These are phyloP conservation scores for Maconellicoccus hirsutus DNA, from an alignment of 1,140 invertebrate species.

Conservation along the genomic window DNA sequence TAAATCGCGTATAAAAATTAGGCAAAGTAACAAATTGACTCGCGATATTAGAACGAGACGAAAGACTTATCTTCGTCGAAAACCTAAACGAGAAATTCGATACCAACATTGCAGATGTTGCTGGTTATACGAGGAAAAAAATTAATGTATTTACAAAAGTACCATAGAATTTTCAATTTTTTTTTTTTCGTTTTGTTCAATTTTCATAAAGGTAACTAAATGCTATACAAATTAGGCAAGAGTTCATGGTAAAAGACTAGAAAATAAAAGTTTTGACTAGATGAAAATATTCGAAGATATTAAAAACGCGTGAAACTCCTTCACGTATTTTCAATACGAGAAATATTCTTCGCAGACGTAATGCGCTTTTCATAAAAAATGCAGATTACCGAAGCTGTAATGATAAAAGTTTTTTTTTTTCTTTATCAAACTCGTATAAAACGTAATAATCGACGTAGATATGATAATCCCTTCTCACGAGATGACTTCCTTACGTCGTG, in stretches of 20 bases:
- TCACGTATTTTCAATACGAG: not conserved
- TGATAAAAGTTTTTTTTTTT: not conserved
- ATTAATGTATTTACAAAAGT: not conserved
- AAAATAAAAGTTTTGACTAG: not conserved
- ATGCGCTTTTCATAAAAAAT: not conserved
- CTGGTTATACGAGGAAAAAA: not conserved
- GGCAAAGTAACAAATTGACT: too few relatives aligned
- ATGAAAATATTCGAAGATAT: not conserved
- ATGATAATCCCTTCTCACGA: too few relatives aligned
- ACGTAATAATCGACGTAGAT: not conserved
- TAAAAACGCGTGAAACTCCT: not conserved
- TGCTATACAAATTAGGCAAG: conserved; percentile 9
- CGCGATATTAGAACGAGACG: too few relatives aligned
- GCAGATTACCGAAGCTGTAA: not conserved
- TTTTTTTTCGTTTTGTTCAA: not conserved
- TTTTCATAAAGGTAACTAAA: not conserved
- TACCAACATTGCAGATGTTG: not conserved
- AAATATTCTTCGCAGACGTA: not conserved
- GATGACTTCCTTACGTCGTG: too few relatives aligned
- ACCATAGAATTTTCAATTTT: not conserved
- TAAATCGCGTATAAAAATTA: too few relatives aligned
- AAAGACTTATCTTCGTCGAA: not conserved
- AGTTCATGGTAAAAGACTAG: conserved; percentile 3
- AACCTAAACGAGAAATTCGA: not conserved
- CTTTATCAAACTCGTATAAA: not conserved